These are phyloP conservation scores for Sphinx pinastri DNA, from an alignment of 2,888 invertebrate species.

Conservation along the genomic window DNA sequence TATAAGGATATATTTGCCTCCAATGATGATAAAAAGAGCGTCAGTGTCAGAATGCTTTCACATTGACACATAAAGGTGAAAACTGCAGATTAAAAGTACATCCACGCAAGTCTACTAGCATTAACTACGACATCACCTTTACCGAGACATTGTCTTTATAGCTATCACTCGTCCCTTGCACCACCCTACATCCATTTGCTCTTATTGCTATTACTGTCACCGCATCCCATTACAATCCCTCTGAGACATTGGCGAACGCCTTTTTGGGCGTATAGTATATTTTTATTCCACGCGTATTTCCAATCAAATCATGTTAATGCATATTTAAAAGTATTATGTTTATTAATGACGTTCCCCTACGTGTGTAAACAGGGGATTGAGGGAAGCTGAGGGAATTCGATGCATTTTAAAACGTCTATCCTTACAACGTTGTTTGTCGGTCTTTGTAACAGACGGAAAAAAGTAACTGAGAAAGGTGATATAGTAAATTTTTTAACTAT, in stretches of 20 bases:
- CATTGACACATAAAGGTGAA: too few species aligned
- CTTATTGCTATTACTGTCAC: slow-evolving; percentile 64
- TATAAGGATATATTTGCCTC: too few species aligned
- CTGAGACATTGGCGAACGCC: slow-evolving; percentile 46
- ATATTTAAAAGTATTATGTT: slow-evolving; percentile 19
- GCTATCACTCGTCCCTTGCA: slow-evolving; percentile 41
- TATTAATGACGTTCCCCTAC: slow-evolving; percentile 3
- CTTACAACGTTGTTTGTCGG: neutral
- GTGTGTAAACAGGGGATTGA: neutral
- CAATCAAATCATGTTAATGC: slow-evolving; percentile 41
- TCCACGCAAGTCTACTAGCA: neutral
- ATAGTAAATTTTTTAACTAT: too few species aligned
- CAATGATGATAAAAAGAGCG: too few species aligned
- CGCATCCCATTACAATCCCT: slow-evolving; percentile 57
- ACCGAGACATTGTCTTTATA: slow-evolving; percentile 22
- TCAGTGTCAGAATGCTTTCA: too few species aligned
- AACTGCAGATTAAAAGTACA: too few species aligned
- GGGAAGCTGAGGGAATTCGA: neutral
- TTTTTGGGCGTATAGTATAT: slow-evolving; percentile 20
- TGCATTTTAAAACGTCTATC: slow-evolving; percentile 1
- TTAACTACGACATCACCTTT: slow-evolving; percentile 13
- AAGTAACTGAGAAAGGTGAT: neutral
- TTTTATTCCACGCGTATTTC: slow-evolving; percentile 31
- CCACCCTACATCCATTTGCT: slow-evolving; percentile 57
- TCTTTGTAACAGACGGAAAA: neutral